phyloP scores from a whole-genome alignment of 2,113 vertebrate species.

The Sapajus apella region DNA sequence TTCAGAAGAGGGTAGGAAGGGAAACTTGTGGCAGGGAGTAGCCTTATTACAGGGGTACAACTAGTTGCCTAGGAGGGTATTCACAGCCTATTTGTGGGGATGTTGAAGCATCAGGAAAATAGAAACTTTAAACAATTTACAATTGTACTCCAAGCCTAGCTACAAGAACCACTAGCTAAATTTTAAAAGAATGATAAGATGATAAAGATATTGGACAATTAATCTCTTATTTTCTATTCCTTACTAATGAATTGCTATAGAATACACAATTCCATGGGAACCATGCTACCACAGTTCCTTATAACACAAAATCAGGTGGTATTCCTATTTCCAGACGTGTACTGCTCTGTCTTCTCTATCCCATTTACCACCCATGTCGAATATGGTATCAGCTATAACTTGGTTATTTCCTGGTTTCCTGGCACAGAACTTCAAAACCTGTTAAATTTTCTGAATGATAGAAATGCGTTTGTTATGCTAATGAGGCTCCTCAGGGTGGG shows the following conservation, averaged over 20 bases:
- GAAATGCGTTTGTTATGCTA: neutral
- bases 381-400: neutral
- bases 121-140: neutral
- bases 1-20: neutral
- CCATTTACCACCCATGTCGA: neutral
- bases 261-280: neutral
- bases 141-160: neutral
- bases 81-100: neutral
- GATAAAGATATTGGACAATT: neutral
- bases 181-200: neutral
- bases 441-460: neutral
- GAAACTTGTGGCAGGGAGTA: neutral
- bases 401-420: neutral
- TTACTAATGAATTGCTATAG: neutral
- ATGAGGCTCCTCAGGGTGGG: accelerated
- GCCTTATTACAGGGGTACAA: neutral
- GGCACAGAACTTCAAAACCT: neutral
- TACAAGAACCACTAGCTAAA: neutral
- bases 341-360: neutral
- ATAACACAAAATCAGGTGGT: neutral
- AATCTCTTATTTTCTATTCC: neutral
- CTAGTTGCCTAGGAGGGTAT: neutral
- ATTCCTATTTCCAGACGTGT: neutral
- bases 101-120: neutral
- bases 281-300: neutral